Conservation (phyloP, 2,797 vertebrate genomes). For the Micrastur ruficollis region DNA sequence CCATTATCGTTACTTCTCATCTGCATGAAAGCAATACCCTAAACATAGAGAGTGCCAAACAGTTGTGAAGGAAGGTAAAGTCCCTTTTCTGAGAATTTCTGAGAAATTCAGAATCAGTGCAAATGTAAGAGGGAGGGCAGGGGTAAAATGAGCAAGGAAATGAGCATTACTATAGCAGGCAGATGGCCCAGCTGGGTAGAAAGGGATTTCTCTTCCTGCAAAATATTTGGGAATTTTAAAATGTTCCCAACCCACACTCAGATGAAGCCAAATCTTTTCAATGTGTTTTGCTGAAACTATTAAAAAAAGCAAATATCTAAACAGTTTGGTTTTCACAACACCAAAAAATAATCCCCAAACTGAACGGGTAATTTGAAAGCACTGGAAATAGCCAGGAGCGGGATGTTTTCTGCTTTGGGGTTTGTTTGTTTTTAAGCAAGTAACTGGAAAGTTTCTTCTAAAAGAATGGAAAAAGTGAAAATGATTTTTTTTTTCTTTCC, state of each 20-base stretch:
- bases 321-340: slow-evolving; percentile 15
- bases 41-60: neutral
- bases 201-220: neutral
- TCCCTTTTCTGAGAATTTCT: neutral
- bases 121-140: neutral
- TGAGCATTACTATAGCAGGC: neutral
- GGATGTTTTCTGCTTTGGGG: neutral
- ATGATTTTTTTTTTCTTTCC: neutral
- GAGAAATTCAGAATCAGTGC: neutral
- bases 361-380: slow-evolving; percentile 29
- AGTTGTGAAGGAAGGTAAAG: neutral
- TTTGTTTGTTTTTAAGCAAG: neutral
- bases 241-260: neutral
- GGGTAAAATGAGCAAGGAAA: slow-evolving; percentile 4
- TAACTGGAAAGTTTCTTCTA: neutral
- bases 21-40: neutral
- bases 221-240: slow-evolving; percentile 4
- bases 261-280: slow-evolving; percentile 20
- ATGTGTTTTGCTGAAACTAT: slow-evolving; percentile 22
- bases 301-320: neutral
- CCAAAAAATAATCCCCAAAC: slow-evolving; percentile 15
- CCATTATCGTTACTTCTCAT: slow-evolving; percentile 1
- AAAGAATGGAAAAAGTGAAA: neutral
- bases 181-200: neutral
- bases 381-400: slow-evolving; percentile 18